Base-by-base conservation (phyloP, 2,113 vertebrate species). In the Polyodon spathula region DNA sequence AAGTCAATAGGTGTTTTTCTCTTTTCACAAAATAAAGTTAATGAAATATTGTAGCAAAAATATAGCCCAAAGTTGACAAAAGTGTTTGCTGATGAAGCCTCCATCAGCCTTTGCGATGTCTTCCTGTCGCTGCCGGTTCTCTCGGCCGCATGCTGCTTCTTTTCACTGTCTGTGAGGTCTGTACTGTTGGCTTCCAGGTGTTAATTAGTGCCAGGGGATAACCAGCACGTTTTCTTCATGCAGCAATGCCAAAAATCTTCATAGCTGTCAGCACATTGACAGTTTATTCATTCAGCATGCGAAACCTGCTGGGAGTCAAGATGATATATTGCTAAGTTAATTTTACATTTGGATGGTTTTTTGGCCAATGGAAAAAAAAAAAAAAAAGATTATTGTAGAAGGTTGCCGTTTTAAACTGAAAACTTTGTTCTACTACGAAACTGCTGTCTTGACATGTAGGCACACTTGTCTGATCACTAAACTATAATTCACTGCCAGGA, bases 191-290 rank as follows among this genome's bases (percentile, higher is more conserved):
- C 11, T 57, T 40, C 7, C 2, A 11, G 65, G 54, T 54, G 67
- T 64, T 65, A 66, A 74, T 71, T 66, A 67, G 59, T 57, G 60
- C 60, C 73, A 6, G 40, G 69, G 69, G 66, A 72, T 70, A 64
- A 16, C 2, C 39, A 44, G 59, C 39, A 62, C 63, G 37, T 58
- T 42, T 66, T 66, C 58, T 51, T 40, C 40, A 53, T 37, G 51
- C 57, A 53, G 42, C 56, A 54, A 11, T 71, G 41, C 60, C 66
- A 60, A 54, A 59, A 38, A 59, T 55, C 57, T 68, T 61, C 15
- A 55, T 12, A 65, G 38, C 56, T 0, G 3, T 68, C 60, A 48
- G 60, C 59, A 63, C 54, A 58, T 50, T 60, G 39, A 15, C 9
- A 1, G 68, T 58, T 41, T 62, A 15, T 56, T 59, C 65, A 56